phyloP scores from a whole-genome alignment of 2,888 invertebrate genomes.

The Acleris cristana region DNA sequence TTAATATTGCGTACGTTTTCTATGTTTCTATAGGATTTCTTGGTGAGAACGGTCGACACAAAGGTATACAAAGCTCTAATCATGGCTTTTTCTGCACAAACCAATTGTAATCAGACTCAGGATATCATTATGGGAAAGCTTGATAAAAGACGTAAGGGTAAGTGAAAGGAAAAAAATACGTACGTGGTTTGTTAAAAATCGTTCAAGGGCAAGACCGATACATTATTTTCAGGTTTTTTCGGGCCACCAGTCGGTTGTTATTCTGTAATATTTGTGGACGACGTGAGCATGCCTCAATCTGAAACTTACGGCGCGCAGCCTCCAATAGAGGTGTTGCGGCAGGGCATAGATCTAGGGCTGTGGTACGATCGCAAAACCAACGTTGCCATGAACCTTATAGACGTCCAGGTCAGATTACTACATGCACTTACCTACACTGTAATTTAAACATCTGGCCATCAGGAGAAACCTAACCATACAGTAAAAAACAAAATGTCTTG shows the following conservation, averaged over 20 bases:
- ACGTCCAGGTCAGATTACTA: constrained; percentile 87
- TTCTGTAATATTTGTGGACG: constrained; percentile 96
- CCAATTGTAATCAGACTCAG: constrained; percentile 96
- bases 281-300: constrained; percentile 96
- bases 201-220: too few species aligned
- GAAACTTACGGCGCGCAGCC: constrained; percentile 97
- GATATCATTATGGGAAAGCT: constrained; percentile 97
- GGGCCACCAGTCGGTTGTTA: constrained; percentile 96
- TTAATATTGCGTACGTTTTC: too few species aligned
- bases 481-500: too few species aligned
- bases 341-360: constrained; percentile 94
- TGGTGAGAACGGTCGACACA: constrained; percentile 91
- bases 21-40: constrained; percentile 84
- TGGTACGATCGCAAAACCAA: constrained; percentile 95
- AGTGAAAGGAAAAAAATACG: constrained; percentile 8
- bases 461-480: too few species aligned
- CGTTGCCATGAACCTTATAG: constrained; percentile 90
- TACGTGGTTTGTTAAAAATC: background rate
- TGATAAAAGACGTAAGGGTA: constrained; percentile 94
- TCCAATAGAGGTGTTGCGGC: constrained; percentile 95
- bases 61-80: constrained; percentile 92
- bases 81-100: constrained; percentile 97
- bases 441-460: background rate
- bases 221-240: constrained; percentile 86
- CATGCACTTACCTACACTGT: background rate